Percentiles rank a stretch among this genome's conserved stretches.
These are phyloP conservation scores for Philopedon plagiatum DNA, from an alignment of 2,888 invertebrate species.

Conservation along the genomic window DNA sequence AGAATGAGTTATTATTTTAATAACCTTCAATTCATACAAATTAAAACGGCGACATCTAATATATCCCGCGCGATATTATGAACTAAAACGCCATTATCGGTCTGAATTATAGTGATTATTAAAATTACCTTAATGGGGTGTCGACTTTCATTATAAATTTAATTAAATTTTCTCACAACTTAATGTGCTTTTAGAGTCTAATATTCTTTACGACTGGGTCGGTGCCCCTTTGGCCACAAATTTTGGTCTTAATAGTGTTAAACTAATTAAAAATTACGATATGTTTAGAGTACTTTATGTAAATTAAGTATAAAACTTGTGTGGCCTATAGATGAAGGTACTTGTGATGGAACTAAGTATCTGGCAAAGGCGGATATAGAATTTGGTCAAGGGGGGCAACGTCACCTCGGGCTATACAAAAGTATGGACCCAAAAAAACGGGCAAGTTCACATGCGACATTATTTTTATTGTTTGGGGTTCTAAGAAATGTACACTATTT, in stretches of 20 bases:
- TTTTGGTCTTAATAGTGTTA: neutral
- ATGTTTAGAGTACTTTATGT: too few relatives aligned
- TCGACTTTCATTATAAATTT: constrained; percentile 31
- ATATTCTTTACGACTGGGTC: neutral
- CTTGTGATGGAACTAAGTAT: too few relatives aligned
- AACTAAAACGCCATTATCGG: constrained; percentile 28
- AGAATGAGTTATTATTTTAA: constrained; percentile 7
- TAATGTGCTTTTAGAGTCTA: neutral
- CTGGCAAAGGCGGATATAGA: too few relatives aligned
- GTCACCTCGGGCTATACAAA: too few relatives aligned
- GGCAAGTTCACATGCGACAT: too few relatives aligned
- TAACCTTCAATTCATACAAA: constrained; percentile 26
- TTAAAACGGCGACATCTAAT: constrained; percentile 26
- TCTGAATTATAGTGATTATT: constrained; percentile 32
- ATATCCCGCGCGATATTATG: constrained; percentile 22
- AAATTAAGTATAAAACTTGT: too few relatives aligned
- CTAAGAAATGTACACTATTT: too few relatives aligned
- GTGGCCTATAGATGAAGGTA: too few relatives aligned
- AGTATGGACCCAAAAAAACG: too few relatives aligned
- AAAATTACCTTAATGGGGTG: constrained; percentile 35
- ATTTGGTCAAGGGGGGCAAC: too few relatives aligned
- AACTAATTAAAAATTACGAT: too few relatives aligned
- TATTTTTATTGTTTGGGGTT: too few relatives aligned
- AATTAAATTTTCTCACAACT: constrained; percentile 34
- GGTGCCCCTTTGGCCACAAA: neutral